Conservation (phyloP, 2,113 vertebrate genomes). For the Dicaeum eximium region DNA sequence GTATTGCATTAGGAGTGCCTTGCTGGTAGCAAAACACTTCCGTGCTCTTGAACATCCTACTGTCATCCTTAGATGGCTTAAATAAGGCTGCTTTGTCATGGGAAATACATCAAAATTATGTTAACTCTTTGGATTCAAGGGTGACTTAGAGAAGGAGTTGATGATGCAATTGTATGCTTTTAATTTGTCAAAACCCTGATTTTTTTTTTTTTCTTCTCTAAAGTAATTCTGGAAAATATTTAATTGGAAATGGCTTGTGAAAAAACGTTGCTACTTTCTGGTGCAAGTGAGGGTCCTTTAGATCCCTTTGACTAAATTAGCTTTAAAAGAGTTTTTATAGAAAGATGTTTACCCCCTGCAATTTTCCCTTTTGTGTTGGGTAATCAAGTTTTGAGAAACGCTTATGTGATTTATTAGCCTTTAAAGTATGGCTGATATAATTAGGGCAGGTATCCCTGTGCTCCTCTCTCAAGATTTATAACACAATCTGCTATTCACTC, state of each 20-base stretch:
- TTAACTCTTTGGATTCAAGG: neutral
- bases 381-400: constrained; percentile 38
- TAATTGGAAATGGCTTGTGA: neutral
- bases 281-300: neutral
- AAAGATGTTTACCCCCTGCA: neutral
- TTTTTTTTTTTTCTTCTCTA: neutral
- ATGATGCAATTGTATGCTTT: neutral
- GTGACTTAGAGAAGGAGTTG: neutral
- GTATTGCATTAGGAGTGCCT: neutral
- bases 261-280: neutral
- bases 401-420: constrained; percentile 57
- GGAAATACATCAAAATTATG: neutral
- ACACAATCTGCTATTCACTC: constrained; percentile 63
- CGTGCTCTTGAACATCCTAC: neutral
- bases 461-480: constrained; percentile 62
- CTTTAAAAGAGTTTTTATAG: constrained; percentile 24
- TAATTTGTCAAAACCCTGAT: neutral
- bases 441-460: constrained; percentile 64
- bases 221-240: neutral
- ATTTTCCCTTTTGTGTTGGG: constrained; percentile 34
- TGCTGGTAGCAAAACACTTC: neutral
- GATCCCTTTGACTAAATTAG: neutral
- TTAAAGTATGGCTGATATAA: constrained; percentile 48
- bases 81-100: constrained; percentile 37
- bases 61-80: neutral